Conservation (phyloP, 2,888 invertebrate genomes). For the Sussaba pulchella region DNA sequence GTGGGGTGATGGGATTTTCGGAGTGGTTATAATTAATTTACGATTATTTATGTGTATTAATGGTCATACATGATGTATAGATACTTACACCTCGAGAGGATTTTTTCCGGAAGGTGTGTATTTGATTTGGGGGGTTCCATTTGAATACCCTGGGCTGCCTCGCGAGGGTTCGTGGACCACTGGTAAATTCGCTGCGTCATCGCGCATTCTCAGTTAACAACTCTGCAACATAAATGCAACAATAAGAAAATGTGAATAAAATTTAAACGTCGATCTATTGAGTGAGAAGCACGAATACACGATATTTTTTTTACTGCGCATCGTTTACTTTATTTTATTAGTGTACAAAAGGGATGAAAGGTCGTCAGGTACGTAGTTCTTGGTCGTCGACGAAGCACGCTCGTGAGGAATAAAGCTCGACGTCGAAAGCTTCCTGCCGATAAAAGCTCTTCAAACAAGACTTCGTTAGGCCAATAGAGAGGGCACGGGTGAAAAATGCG, state of each 20-base stretch:
- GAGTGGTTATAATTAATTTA: not conserved
- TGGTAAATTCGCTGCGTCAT: slow-evolving; percentile 84
- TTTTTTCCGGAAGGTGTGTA: slow-evolving; percentile 79
- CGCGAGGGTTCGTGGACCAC: slow-evolving; percentile 82
- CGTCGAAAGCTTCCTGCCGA: slow-evolving; percentile 54
- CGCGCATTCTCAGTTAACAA: slow-evolving; percentile 83
- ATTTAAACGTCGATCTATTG: too few species aligned
- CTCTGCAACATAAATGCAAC: slow-evolving; percentile 76
- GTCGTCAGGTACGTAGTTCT: slow-evolving; percentile 8
- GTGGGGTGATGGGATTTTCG: not conserved
- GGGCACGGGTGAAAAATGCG: not conserved
- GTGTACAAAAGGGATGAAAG: slow-evolving; percentile 12
- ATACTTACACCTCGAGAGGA: slow-evolving; percentile 83
- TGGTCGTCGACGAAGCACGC: slow-evolving; percentile 23
- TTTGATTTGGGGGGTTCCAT: slow-evolving; percentile 81
- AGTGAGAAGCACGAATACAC: too few species aligned
- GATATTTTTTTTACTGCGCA: not conserved
- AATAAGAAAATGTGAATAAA: too few species aligned
- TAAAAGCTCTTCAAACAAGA: slow-evolving; percentile 71
- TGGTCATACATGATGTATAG: not conserved
- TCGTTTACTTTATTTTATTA: slow-evolving; percentile 4
- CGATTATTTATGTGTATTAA: not conserved
- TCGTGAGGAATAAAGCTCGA: slow-evolving; percentile 35
- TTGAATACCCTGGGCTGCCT: slow-evolving; percentile 80
- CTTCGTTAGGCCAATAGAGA: slow-evolving; percentile 65